Evolutionary conservation across 2,113 vertebrate species (phyloP).

Genomic region (Hypocryptadius cinnamomeus): DNA sequence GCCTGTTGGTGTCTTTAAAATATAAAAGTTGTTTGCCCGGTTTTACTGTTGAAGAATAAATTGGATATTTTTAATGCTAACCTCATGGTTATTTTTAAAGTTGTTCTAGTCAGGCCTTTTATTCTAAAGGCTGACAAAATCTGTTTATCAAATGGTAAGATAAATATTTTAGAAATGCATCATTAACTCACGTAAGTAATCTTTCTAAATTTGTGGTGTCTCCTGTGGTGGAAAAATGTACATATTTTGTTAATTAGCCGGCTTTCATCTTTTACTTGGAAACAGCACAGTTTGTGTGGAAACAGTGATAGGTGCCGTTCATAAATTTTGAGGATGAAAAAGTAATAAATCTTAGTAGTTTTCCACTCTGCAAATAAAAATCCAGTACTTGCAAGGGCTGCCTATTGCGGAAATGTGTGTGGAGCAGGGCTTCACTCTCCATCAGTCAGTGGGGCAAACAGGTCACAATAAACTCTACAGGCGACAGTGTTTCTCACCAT

Average conservation of each 20-base stretch:
- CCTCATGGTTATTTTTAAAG: neutral
- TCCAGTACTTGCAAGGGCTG: neutral
- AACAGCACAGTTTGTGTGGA: neutral
- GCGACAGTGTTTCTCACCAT: fast-evolving
- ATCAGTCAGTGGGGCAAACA: neutral
- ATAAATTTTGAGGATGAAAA: neutral
- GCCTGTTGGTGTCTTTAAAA: neutral
- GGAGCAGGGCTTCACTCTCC: neutral
- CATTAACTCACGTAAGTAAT: neutral
- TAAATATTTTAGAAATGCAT: neutral
- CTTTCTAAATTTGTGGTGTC: neutral
- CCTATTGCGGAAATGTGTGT: neutral
- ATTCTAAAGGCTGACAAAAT: conserved; percentile 4
- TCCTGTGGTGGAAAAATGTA: neutral
- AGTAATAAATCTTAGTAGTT: neutral
- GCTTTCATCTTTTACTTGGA: neutral
- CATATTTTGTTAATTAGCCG: neutral
- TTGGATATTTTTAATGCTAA: neutral
- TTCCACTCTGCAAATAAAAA: neutral
- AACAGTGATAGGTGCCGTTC: neutral
- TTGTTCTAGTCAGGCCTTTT: neutral
- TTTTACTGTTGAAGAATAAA: neutral
- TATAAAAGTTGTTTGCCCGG: neutral
- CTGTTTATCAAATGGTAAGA: neutral
- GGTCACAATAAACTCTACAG: neutral